Evolutionary conservation across 2,888 invertebrate species (phyloP), one percentile per base, ranked within the genome.

Genomic region (Philaethria dido): DNA sequence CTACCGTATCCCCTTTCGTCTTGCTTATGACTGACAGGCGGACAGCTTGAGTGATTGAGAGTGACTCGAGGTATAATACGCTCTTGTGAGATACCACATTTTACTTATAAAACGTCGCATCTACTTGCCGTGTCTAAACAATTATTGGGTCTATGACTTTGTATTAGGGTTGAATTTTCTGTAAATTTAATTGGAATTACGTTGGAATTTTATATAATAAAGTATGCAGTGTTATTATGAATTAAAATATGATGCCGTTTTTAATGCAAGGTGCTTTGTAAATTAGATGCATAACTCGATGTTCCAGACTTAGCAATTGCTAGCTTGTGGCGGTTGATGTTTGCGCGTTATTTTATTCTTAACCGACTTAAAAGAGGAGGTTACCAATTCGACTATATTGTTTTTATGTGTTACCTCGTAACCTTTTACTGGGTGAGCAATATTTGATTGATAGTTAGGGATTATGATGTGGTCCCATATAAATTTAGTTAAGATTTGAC

Each of bases 11-110:
- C 91, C 89, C 88, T 88, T 90, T 87, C 88, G 90, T 89, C 90
- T 91, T 91, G 89, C 90, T 91, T 92, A 92, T 92, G 92, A 92
- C 84, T 90, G 91, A 92, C 90, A 87, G 87, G 86, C 80, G 87
- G 91, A 91, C 91, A 91, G 89, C 83, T 89, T 89, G 90, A 92
- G 91, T 92, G 91, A 92, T 92, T 90, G 91, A 91, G 91, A 92
- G 88, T 92, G 92, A 92, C 91, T 91, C 85, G 85, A 85, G 88
- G 87, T 90, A 90, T 91, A 91, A 91, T 91, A 90, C 89, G 88
- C 88, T 83, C 83, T 81, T 79, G 86, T 88, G 87, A 84, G 86
- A 85, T 83, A 82, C 80, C 72, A 60, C 20, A 60, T 5, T 20
- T 39, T 59, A 48, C 29, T 54, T 55, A 69, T 74, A 71, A 72